phyloP scores from a whole-genome alignment of 2,797 vertebrate genomes.

The Chromis chromis region DNA sequence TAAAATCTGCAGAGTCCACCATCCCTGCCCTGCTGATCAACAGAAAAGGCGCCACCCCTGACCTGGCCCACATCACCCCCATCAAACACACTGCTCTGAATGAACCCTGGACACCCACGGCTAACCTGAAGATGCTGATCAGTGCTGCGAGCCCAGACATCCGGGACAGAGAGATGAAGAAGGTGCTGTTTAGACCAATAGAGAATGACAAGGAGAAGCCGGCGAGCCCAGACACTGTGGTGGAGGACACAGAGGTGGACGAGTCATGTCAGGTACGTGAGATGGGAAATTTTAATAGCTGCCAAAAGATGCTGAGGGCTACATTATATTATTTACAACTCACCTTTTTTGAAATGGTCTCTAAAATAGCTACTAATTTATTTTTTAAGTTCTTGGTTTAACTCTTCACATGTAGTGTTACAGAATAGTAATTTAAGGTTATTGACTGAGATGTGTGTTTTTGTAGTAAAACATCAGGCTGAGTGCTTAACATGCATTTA shows the following conservation, averaged over 20 bases:
- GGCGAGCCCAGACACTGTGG: constrained; percentile 71
- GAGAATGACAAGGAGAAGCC: constrained; percentile 87
- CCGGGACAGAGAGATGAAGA: constrained; percentile 92
- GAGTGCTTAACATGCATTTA: background rate
- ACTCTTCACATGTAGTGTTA: background rate
- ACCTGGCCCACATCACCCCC: constrained; percentile 89
- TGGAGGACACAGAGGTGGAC: constrained; percentile 74
- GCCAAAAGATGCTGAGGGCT: too few species aligned
- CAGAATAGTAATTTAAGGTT: background rate
- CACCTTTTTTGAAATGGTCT: background rate
- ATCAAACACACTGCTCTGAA: constrained; percentile 79
- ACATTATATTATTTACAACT: too few species aligned
- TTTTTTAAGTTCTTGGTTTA: background rate
- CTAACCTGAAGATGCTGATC: constrained; percentile 95
- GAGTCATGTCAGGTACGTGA: constrained; percentile 84
- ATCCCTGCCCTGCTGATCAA: constrained; percentile 76
- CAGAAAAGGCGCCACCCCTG: constrained; percentile 83
- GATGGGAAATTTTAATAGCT: background rate
- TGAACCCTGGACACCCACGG: constrained; percentile 93
- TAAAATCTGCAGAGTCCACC: constrained; percentile 81
- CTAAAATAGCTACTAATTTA: background rate
- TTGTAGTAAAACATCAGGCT: background rate
- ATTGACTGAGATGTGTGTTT: background rate
- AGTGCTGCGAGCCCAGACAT: constrained; percentile 95
- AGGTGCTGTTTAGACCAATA: constrained; percentile 91